Evolutionary conservation across 64 coral and sea anemone species (phyloP), one percentile per base, ranked within the genome.

Genomic region (Platygyra sinensis): DNA sequence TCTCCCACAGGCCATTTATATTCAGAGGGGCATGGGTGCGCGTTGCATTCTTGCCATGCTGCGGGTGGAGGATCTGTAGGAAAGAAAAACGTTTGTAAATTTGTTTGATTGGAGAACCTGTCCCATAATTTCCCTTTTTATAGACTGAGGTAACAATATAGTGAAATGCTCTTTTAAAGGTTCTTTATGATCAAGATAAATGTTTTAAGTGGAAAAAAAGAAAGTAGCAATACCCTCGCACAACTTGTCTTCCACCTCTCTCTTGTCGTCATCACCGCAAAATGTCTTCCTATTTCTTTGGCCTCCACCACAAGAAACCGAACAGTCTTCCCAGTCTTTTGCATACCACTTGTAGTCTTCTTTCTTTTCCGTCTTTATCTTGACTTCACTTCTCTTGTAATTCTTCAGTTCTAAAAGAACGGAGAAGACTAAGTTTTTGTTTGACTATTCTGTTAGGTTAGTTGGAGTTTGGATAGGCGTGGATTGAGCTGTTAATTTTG

Each of bases 21-120:
- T 13, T 72, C 91, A 67, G 88, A 90, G 24, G 95, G 95, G 20
- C 95, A 96, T 38, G 95, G 91, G 5, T 93, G 52, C 18, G 46
- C 20, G 31, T 93, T 96, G 19, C 95, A 96, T 20, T 73, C 82
- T 74, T 83, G 38, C 95, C 95, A 96, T n/a, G 95, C 95, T 62
- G 90, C 57, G 0, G 95, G 95, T 18, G 88, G 87, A 54, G 57
- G 10, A 11, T 90, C 88, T 90, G 59, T 30, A n/a, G 14, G 62
- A 46, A 14, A 22, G 3, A n/a, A 36, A 3, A 64, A 24, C 0
- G 1, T 69, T 1, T 69, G 10, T n/a, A 36, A 36, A 36, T 36
- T 36, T 36, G 33, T 36, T 36, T 36, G 33, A 36, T 69, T 25
- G 25, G 0, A 5, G 18, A 9, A 15, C 2, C 22, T 11, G n/a